Evolutionary conservation across 53 echinoderm and acorn worm species (phyloP), one percentile per base, ranked within the genome.

Genomic region (Crossaster papposus): DNA sequence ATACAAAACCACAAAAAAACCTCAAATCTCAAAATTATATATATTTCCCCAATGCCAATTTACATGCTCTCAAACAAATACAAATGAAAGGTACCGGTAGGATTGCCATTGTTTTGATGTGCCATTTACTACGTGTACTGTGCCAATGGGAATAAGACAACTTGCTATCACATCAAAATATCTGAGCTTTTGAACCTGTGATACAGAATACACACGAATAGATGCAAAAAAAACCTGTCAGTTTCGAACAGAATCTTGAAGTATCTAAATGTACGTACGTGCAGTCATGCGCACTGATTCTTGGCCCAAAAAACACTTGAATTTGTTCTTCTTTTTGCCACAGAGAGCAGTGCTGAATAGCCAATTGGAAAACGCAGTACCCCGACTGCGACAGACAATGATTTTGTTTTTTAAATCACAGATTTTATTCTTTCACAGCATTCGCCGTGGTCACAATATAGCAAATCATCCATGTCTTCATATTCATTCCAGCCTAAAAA

Each of bases 401-500:
- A 26, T 68, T 58, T 20, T n/a, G n/a, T n/a, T n/a, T 11, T 20
- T 18, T 51, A 33, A 54, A 70, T 85, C 31, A 53, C 85, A 30
- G 72, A 85, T 51, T 51, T n/a, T n/a, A n/a, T n/a, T n/a, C n/a
- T n/a, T n/a, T 85, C 24, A 30, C 30, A 70, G 51, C 72, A 51
- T 54, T 72, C 51, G 53, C 30, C 73, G 30, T 13, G 85, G 53
- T 52, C 71, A 51, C 54, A 85, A 72, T 24, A 71, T 51, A 85
- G 32, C 85, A 71, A 51, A 85, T 85, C 85, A 85, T 15, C 73
- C 73, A 12, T 52, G 73, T 17, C 85, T 29, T 58, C 0, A 20
- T 51, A 51, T 73, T 85, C 53, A 72, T 14, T n/a, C 78, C 75
- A 8, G 51, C 24, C 18, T 7, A 44, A 50, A 78, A 34, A 4